Percentiles rank a stretch among this genome's conserved stretches.
Conservation (phyloP, 2,797 vertebrate genomes). For the Pseudocheirus occidentalis region DNA sequence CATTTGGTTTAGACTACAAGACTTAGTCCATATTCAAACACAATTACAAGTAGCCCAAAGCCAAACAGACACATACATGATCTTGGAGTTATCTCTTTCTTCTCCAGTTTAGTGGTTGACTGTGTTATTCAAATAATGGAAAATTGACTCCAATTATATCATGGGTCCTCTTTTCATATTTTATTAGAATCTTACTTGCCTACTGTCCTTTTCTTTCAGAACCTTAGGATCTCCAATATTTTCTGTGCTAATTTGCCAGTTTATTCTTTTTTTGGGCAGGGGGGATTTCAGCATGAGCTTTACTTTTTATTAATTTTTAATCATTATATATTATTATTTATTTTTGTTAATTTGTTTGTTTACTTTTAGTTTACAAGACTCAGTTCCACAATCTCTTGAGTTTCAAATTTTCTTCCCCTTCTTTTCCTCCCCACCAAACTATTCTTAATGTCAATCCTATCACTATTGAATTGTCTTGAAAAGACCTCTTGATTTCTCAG, state of each 20-base stretch:
- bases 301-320: too few species aligned
- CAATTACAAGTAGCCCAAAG: neutral
- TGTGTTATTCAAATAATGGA: neutral
- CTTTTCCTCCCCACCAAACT: too few species aligned
- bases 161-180: neutral
- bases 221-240: neutral
- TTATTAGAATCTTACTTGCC: neutral
- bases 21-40: neutral
- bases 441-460: neutral
- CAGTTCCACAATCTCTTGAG: too few species aligned
- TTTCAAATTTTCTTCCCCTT: too few species aligned
- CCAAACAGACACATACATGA: neutral
- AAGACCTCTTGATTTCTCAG: neutral
- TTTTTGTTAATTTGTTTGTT: too few species aligned
- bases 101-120: neutral
- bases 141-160: neutral
- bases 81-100: neutral
- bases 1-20: conserved; percentile 8
- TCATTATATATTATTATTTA: too few species aligned
- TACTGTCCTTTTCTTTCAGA: neutral
- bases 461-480: neutral
- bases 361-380: too few species aligned
- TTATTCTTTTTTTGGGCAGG: neutral
- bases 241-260: neutral
- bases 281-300: too few species aligned